phyloP scores from a whole-genome alignment of 2,113 vertebrate species.

The Centropristis striata region DNA sequence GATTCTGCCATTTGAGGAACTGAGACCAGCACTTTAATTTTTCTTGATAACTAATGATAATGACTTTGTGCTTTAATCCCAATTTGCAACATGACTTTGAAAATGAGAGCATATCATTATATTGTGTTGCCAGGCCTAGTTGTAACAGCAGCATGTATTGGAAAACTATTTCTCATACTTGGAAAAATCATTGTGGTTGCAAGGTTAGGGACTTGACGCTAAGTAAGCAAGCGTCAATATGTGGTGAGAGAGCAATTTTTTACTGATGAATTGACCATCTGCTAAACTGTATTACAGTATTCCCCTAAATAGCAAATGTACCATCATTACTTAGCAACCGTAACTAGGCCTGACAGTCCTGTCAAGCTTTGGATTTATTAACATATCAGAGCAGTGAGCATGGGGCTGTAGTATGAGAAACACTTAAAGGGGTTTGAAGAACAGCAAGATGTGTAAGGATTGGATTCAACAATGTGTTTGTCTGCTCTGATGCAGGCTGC shows the following conservation, averaged over 20 bases:
- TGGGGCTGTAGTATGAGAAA: background rate
- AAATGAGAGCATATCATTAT: background rate
- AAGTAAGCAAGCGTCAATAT: background rate
- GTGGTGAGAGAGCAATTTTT: background rate
- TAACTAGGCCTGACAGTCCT: background rate
- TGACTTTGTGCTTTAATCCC: background rate
- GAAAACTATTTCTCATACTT: background rate
- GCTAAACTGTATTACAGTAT: background rate
- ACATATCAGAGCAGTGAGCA: background rate
- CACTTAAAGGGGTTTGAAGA: background rate
- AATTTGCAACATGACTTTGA: background rate
- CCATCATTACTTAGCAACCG: background rate
- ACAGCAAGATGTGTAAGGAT: background rate
- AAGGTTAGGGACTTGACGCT: background rate
- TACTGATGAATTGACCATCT: background rate
- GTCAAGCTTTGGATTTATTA: background rate
- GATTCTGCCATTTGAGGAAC: background rate
- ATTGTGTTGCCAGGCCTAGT: background rate
- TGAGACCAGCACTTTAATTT: background rate
- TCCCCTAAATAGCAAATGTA: background rate
- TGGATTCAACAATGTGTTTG: no score
- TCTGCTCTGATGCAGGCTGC: no score
- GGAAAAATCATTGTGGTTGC: background rate
- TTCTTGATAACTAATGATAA: background rate
- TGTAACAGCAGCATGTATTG: background rate